A percentile compares a stretch with the other conserved stretches of the same genome.
Evolutionary conservation across 2,888 invertebrate genomes (phyloP).

Genomic region (Apoda limacodes): DNA sequence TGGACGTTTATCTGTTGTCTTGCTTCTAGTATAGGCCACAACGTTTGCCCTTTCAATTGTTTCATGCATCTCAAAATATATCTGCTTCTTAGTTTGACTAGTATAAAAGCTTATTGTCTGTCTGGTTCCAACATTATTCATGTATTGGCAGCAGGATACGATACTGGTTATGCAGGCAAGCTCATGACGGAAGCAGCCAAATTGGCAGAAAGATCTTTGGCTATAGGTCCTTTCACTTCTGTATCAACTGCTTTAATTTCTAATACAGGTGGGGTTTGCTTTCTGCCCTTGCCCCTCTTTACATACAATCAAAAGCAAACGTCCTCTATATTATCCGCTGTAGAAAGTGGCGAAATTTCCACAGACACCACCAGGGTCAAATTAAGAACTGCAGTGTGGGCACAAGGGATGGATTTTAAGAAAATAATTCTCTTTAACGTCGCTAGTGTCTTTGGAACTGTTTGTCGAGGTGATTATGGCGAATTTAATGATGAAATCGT

Average conservation of each 20-base stretch:
- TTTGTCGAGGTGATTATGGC: conserved; percentile 45
- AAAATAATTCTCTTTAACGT: conserved; percentile 41
- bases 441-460: conserved; percentile 44
- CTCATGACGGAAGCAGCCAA: conserved; percentile 44
- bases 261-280: conserved; percentile 45
- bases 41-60: conserved; percentile 44
- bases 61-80: conserved; percentile 55
- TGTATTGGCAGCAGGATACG: conserved; percentile 40
- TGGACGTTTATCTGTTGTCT: conserved; percentile 59
- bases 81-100: conserved; percentile 47
- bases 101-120: conserved; percentile 40
- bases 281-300: conserved; percentile 47
- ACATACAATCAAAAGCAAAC: conserved; percentile 43
- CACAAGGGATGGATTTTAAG: conserved; percentile 49
- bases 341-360: conserved; percentile 42
- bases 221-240: conserved; percentile 35
- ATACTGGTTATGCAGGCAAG: conserved; percentile 40
- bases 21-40: conserved; percentile 46
- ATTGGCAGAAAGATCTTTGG: conserved; percentile 34
- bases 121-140: conserved; percentile 40
- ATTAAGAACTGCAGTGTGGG: conserved; percentile 49
- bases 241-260: conserved; percentile 32
- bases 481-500: conserved; percentile 43
- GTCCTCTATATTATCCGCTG: conserved; percentile 31
- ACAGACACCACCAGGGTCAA: conserved; percentile 29